A percentile compares a stretch with the other conserved stretches of the same genome.
Evolutionary conservation across 2,888 invertebrate genomes (phyloP).

Genomic region (Odontocerum albicorne): DNA sequence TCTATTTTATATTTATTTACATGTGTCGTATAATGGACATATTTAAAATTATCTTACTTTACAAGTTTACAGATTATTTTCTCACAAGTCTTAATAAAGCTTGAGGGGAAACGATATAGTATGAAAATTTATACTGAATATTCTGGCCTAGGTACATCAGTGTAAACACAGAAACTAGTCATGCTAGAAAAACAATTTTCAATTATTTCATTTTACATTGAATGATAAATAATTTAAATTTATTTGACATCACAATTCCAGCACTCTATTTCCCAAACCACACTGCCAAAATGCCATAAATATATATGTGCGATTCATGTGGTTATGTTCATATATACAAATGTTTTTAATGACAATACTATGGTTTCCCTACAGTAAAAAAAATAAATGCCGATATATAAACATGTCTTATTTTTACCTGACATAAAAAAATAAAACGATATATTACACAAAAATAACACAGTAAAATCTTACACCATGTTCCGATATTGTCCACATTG

Average conservation of each 20-base stretch:
- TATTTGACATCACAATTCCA: no score
- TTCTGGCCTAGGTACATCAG: no score
- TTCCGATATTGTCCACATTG: no score
- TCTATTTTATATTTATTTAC: conserved; percentile 14
- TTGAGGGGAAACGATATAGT: no score
- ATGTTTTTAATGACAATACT: no score
- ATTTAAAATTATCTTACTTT: conserved; percentile 19
- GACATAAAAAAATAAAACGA: conserved; percentile 29
- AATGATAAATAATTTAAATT: no score
- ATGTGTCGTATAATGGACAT: conserved; percentile 9
- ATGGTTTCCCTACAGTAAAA: conserved; percentile 1
- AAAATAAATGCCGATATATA: conserved; percentile 26
- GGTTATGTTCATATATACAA: conserved; percentile 15
- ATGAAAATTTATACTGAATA: no score
- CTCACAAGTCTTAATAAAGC: conserved; percentile 8
- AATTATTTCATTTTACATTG: no score
- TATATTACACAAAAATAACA: conserved; percentile 29
- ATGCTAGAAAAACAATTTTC: no score
- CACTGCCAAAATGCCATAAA: not conserved
- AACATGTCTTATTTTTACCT: conserved; percentile 7
- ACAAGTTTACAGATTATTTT: conserved; percentile 10
- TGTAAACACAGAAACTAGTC: no score
- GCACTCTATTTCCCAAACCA: conserved; percentile 2
- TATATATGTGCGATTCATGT: not conserved
- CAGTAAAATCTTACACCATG: conserved; percentile 11